These are phyloP conservation scores for Hesperophylax magnus DNA, from an alignment of 1,140 invertebrate species.

Conservation along the genomic window DNA sequence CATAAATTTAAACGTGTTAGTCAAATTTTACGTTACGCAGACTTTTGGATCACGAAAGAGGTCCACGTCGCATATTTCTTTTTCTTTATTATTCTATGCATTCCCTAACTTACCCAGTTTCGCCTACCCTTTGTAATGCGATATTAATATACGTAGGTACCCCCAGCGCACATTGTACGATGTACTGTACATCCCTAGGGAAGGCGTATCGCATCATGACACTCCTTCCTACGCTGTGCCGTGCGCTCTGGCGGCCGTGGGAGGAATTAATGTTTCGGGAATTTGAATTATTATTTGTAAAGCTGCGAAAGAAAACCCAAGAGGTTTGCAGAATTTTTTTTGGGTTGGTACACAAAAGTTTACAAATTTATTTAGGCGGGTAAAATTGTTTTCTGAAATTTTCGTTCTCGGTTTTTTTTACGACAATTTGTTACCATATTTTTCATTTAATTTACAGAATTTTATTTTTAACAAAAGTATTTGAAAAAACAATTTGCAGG, in stretches of 20 bases:
- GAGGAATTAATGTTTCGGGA: conserved; percentile 22
- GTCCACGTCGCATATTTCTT: no score
- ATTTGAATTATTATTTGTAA: conserved; percentile 16
- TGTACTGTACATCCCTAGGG: conserved; percentile 15
- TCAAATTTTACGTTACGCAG: no score
- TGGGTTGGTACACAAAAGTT: neutral
- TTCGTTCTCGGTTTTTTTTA: no score
- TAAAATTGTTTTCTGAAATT: no score
- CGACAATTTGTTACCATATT: no score
- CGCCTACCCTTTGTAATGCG: neutral
- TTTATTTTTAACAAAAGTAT: no score
- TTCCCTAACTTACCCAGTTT: conserved; percentile 19
- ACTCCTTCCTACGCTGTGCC: neutral
- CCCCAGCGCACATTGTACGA: neutral
- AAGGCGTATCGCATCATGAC: conserved; percentile 28
- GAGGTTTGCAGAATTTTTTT: no score
- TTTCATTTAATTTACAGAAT: no score
- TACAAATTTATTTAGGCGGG: neutral
- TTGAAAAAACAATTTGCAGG: no score
- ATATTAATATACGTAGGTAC: neutral
- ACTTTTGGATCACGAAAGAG: no score
- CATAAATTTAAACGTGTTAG: no score
- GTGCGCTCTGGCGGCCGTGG: neutral
- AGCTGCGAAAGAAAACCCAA: neutral
- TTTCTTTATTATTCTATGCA: neutral